Evolutionary conservation across 1,140 invertebrate genomes (phyloP).

Genomic region (Musca domestica): DNA sequence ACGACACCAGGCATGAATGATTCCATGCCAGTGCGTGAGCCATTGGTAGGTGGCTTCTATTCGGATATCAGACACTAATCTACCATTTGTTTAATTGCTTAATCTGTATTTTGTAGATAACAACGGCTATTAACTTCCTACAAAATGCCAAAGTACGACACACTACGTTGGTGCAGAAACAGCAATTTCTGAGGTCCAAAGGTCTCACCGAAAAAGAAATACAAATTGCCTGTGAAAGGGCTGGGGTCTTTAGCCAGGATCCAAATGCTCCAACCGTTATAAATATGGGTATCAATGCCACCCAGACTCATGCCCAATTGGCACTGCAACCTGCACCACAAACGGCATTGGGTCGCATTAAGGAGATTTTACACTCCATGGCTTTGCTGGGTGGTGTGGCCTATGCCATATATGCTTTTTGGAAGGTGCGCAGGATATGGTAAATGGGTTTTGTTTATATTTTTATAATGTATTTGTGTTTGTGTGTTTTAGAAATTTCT

Average conservation of each 20-base stretch:
- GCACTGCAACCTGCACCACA: slow-evolving; percentile 48
- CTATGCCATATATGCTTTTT: slow-evolving; percentile 71
- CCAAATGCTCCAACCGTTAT: slow-evolving; percentile 48
- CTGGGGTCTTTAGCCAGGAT: slow-evolving; percentile 54
- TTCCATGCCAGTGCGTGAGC: slow-evolving; percentile 31
- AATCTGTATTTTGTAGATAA: slow-evolving; percentile 62
- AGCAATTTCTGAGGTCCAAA: slow-evolving; percentile 76
- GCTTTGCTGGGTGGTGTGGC: slow-evolving; percentile 67
- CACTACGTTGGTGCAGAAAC: slow-evolving; percentile 72
- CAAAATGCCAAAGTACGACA: slow-evolving; percentile 76
- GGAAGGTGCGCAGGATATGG: slow-evolving; percentile 60
- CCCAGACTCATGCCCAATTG: slow-evolving; percentile 34
- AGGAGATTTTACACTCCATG: slow-evolving; percentile 67
- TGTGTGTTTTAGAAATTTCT: slow-evolving; percentile 62
- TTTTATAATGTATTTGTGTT: slow-evolving; percentile 14
- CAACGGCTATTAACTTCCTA: slow-evolving; percentile 82
- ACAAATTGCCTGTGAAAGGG: slow-evolving; percentile 66
- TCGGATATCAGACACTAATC: slow-evolving; percentile 32
- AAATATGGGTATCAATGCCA: slow-evolving; percentile 50
- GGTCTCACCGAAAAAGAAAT: slow-evolving; percentile 80
- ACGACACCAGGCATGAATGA: slow-evolving; percentile 27
- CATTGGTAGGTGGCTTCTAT: slow-evolving; percentile 36
- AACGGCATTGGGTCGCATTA: slow-evolving; percentile 57
- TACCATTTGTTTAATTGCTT: slow-evolving; percentile 15
- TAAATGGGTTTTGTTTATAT: not conserved